Evolutionary conservation across 1,140 invertebrate genomes (phyloP), one percentile per base, ranked within the genome.

Genomic region (Drosophila arizonae): DNA sequence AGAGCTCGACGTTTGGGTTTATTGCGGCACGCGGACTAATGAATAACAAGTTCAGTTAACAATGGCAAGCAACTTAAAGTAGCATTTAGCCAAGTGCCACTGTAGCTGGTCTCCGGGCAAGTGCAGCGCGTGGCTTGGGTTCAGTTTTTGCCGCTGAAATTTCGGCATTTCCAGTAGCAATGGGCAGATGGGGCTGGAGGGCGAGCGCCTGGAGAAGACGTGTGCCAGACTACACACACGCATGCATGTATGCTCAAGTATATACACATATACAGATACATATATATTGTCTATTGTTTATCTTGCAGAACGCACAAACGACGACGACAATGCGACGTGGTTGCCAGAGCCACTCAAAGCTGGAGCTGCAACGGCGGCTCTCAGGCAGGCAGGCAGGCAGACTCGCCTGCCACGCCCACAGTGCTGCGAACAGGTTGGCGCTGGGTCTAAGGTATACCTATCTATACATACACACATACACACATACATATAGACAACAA

Each of bases 231-330:
- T 72, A 70, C 60, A 65, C 36, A 54, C 63, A 15, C 41, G 45
- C 60, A 72, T 68, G 33, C 28, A 54, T 57, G 57, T 46, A 65
- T 13, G 13, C 43, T 54, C 17, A 61, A 6, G 10, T 10, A 36
- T 10, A 36, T 36, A 36, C 1, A 11, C 11, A 39, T 39, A 11
- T 17, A 17, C 17, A 17, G 17, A 17, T 17, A 17, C 17, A 17
- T 13, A 39, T 39, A 41, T 48, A 66, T 72, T 86, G 81, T 81
- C 82, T 86, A 81, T 86, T 86, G 82, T 86, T 86, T 86, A 77
- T 86, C 82, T 86, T 86, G 63, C 54, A 71, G 61, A 65, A 63
- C 66, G 72, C 70, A 74, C 81, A 85, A 81, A 68, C 77, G 76
- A 76, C 77, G 76, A 76, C 76, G 72, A 76, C 73, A 56, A 55